Evolutionary conservation across 2,797 vertebrate genomes (phyloP), one percentile per base, ranked within the genome.

Genomic region (Melopsittacus undulatus): DNA sequence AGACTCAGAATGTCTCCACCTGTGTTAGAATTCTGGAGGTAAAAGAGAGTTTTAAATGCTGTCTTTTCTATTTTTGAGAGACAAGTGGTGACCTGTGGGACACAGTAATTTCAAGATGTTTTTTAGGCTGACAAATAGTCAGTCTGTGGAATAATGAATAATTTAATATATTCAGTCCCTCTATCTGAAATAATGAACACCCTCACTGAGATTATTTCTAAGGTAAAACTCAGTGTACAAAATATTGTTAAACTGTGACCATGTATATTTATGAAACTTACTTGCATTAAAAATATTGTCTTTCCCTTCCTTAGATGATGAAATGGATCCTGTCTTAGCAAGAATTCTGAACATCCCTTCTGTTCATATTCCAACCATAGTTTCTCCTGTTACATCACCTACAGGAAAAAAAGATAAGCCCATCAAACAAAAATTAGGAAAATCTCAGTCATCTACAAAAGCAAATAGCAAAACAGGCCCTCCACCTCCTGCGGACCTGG

Each of bases 341-440:
- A 68, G 87, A 64, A 97, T 98, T 95, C 64, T 98, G 96, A 88
- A 93, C 43, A 92, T 98, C 52, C 97, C 98, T 51, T 98, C 98
- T 43, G 89, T 97, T 56, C 93, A 97, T 54, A 83, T 68, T 77
- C 97, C 97, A 0, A 98, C 97, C 2, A 2, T 96, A 66, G 13
- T 89, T 46, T 13, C 86, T 61, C 63, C 92, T 30, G 22, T 82
- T 72, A 72, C 83, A 6, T 24, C 95, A 26, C 73, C 95, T 82
- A 48, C 81, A 8, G 77, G 77, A 19, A 98, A 97, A 95, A 96
- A 86, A 36, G 34, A 97, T 70, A 97, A 97, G 62, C 59, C 56
- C 0, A 1, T 43, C 45, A 98, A 96, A 93, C 95, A 95, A 49
- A 97, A 98, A 86, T 80, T 92, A 51, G 87, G 79, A 96, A 98